Evolutionary conservation across 2,113 vertebrate species (phyloP), one percentile per base, ranked within the genome.

Genomic region (Odocoileus virginianus): DNA sequence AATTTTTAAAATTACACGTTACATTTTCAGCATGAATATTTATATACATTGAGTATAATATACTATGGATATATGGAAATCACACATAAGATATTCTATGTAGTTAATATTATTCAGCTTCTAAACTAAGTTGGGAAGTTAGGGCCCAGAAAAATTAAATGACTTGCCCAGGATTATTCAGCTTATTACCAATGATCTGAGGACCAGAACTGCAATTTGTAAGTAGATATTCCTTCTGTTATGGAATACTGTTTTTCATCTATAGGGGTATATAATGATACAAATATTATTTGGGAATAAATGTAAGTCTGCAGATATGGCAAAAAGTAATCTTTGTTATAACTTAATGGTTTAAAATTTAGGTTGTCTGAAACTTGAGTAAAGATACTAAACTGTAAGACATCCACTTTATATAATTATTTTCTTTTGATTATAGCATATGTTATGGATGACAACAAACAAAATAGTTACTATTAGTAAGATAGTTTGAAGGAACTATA

Each of bases 11-110:
- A 71, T 89, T 84, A 81, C 57, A 54, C 21, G 12, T 78, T 55
- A 91, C 14, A 93, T 96, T 90, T 98, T 36, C 23, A 40, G 30
- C 25, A 90, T 96, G 79, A 87, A 82, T 55, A 94, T 87, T 82
- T 95, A 55, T 17, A 97, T 40, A 94, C 16, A 64, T 16, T 27
- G 43, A 78, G 13, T 67, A 87, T 36, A 96, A 71, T 84, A 94
- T 33, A 91, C 57, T 60, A 94, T 85, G 60, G 28, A 67, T 30
- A 91, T 76, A 83, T 94, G 90, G 91, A 91, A 61, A 90, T 86
- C 33, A 33, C 93, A 76, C 36, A 50, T 52, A 91, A 95, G 89
- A 71, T 45, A 94, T 36, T 7, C 81, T 52, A 85, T 25, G 12
- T n/a, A 82, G 45, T 64, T 60, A 94, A 79, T 78, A 88, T 85